A percentile compares a stretch with the other conserved stretches of the same genome.
phyloP scores from a whole-genome alignment of 1,140 invertebrate genomes.

The Drosophila nasuta region DNA sequence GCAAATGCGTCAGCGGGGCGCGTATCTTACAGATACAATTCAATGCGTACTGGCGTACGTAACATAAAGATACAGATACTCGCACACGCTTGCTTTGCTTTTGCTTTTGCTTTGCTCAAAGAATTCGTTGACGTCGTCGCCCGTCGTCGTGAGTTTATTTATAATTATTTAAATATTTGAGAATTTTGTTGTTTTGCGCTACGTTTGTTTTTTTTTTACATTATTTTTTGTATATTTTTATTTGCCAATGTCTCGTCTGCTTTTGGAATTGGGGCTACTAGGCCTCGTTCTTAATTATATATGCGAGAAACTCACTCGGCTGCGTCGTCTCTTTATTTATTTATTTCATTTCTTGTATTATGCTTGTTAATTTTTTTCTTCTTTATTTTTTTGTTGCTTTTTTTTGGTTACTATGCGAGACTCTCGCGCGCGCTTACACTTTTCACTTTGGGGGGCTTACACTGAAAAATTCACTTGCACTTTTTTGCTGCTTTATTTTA shows the following conservation, averaged over 20 bases:
- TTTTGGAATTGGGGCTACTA: conserved; percentile 73
- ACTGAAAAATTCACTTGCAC: conserved; percentile 48
- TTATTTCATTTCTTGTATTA: conserved; percentile 16
- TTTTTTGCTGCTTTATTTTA: conserved; percentile 21
- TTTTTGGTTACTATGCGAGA: neutral
- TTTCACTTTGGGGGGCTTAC: conserved; percentile 36
- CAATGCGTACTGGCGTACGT: conserved; percentile 33
- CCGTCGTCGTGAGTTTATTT: conserved; percentile 68
- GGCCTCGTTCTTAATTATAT: conserved; percentile 79
- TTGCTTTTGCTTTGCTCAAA: conserved; percentile 23
- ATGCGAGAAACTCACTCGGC: conserved; percentile 37
- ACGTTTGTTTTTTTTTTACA: conserved; percentile 39
- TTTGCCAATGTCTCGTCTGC: conserved; percentile 57
- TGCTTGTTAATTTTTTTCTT: conserved; percentile 7
- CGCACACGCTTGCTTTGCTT: conserved; percentile 13
- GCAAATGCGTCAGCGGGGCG: conserved; percentile 67
- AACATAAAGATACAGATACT: conserved; percentile 18
- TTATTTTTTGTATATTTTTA: conserved; percentile 43
- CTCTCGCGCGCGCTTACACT: conserved; percentile 19
- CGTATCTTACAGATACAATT: conserved; percentile 77
- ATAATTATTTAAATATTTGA: conserved; percentile 77
- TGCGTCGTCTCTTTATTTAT: conserved; percentile 16
- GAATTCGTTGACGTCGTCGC: conserved; percentile 56
- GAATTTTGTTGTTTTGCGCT: conserved; percentile 11
- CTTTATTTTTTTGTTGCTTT: too few species aligned